phyloP scores from a whole-genome alignment of 2,888 invertebrate genomes.

The Aelia acuminata region DNA sequence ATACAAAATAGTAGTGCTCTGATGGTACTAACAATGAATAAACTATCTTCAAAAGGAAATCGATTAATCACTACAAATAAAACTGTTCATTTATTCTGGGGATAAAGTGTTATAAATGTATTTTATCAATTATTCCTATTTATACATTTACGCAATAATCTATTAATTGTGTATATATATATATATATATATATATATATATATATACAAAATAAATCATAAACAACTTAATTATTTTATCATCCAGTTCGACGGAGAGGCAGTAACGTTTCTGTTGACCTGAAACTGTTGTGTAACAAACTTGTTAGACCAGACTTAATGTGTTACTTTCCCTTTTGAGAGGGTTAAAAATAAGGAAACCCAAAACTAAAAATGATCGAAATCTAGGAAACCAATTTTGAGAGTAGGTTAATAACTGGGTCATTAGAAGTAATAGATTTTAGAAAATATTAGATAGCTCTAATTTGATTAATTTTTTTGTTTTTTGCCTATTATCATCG shows the following conservation, averaged over 20 bases:
- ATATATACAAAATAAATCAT: neutral
- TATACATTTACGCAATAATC: no score
- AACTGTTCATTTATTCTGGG: no score
- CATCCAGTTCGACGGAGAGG: conserved; percentile 10
- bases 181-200: neutral
- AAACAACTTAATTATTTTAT: conserved; percentile 12
- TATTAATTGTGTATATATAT: no score
- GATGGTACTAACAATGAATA: no score
- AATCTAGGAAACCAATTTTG: neutral
- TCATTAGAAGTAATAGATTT: neutral
- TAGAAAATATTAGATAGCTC: no score
- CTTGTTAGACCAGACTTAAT: conserved; percentile 43
- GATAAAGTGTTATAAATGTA: no score
- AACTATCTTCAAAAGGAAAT: no score
- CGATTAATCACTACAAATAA: no score
- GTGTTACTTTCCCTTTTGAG: conserved; percentile 47
- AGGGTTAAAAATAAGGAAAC: conserved; percentile 6
- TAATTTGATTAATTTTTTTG: no score
- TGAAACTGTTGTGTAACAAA: conserved; percentile 53
- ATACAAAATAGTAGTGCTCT: no score
- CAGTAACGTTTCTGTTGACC: conserved; percentile 25
- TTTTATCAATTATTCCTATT: no score
- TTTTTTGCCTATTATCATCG: no score
- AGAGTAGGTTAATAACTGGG: neutral
- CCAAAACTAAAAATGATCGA: conserved; percentile 14